Evolutionary conservation across 2,888 invertebrate genomes (phyloP).

Genomic region (Scaptomyza tumidula): DNA sequence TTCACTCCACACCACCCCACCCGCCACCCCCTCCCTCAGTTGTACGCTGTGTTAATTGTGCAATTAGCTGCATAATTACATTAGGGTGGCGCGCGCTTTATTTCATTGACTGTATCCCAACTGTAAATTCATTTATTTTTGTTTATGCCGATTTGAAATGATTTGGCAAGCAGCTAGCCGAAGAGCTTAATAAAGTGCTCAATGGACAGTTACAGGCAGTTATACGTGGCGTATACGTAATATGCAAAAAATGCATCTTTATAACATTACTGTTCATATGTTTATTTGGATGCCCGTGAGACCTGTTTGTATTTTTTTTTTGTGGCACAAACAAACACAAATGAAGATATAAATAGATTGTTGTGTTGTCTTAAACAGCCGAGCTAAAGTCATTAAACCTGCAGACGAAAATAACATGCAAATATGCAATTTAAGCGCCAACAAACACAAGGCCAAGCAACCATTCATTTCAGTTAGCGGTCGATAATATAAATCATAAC

Average conservation of each 20-base stretch:
- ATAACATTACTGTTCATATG: constrained; percentile 2
- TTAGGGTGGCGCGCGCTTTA: constrained; percentile 1
- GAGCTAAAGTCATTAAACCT: background rate
- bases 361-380: background rate
- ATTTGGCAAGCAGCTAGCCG: constrained; percentile 2
- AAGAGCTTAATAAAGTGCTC: background rate
- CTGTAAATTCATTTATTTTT: constrained; percentile 24
- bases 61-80: constrained; percentile 71
- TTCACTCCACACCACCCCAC: too few species aligned
- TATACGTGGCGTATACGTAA: background rate
- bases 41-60: constrained; percentile 52
- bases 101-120: background rate
- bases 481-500: too few species aligned
- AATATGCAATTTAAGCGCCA: background rate
- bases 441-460: background rate
- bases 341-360: constrained; percentile 12
- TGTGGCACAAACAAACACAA: constrained; percentile 3
- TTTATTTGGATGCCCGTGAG: background rate
- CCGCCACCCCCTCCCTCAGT: too few species aligned
- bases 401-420: background rate
- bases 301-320: background rate
- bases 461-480: too few species aligned
- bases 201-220: background rate
- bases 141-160: constrained; percentile 25
- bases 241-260: background rate